These are phyloP conservation scores for Ormyrus rosae DNA, from an alignment of 2,888 invertebrate genomes.

Conservation along the genomic window DNA sequence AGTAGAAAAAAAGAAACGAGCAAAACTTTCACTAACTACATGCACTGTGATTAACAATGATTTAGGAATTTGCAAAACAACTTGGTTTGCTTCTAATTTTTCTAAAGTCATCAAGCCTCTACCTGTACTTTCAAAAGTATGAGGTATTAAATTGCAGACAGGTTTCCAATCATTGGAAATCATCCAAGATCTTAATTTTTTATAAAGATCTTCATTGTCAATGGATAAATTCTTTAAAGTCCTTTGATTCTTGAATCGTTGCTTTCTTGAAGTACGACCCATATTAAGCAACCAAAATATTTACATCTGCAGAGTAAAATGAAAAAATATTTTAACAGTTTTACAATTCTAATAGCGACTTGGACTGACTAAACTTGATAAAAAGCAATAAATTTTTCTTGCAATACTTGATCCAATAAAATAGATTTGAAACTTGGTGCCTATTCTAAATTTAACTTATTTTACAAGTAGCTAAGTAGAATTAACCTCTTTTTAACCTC, in stretches of 20 bases:
- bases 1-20: constrained; percentile 63
- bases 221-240: constrained; percentile 53
- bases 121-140: constrained; percentile 82
- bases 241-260: constrained; percentile 63
- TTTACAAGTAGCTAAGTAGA: constrained; percentile 11
- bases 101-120: constrained; percentile 82
- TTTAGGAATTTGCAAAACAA: constrained; percentile 78
- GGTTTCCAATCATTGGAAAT: constrained; percentile 61
- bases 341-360: constrained; percentile 2
- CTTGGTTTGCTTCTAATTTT: constrained; percentile 74
- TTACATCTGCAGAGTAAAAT: constrained; percentile 53
- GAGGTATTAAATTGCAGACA: constrained; percentile 62
- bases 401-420: too few relatives aligned
- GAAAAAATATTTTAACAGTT: constrained; percentile 21
- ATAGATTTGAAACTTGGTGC: too few relatives aligned
- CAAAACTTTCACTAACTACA: constrained; percentile 69
- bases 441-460: not conserved
- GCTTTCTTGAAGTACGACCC: constrained; percentile 70
- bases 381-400: too few relatives aligned
- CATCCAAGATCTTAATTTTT: constrained; percentile 67
- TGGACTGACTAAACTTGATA: not conserved
- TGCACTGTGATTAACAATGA: constrained; percentile 77
- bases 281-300: constrained; percentile 59
- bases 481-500: constrained; percentile 42
- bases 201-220: constrained; percentile 58